These are phyloP conservation scores for Verasper variegatus DNA, from an alignment of 2,113 vertebrate species.

Conservation along the genomic window DNA sequence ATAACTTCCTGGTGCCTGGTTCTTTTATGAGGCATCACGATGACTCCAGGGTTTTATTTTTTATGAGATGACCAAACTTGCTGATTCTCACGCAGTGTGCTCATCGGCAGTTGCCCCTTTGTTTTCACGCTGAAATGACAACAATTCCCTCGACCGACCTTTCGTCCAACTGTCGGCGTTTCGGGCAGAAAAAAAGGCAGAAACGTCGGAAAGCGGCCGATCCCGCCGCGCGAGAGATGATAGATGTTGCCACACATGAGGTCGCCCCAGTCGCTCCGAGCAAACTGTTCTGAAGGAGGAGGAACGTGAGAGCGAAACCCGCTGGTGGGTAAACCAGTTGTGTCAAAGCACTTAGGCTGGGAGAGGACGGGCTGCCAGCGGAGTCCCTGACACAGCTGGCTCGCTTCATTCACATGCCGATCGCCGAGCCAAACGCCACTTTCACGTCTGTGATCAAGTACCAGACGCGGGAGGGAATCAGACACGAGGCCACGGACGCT, in stretches of 20 bases:
- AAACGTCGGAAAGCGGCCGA: too few species aligned
- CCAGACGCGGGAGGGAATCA: slow-evolving; percentile 22
- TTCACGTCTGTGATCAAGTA: slow-evolving; percentile 39
- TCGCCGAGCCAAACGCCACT: slow-evolving; percentile 31
- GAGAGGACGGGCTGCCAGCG: too few species aligned
- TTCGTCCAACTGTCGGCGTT: background rate
- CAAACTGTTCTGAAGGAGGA: background rate
- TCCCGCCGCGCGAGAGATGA: background rate
- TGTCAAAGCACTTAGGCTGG: background rate
- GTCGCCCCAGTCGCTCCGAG: slow-evolving; percentile 14
- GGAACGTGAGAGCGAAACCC: background rate
- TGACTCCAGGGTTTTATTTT: background rate
- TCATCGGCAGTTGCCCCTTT: background rate
- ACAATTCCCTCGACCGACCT: background rate
- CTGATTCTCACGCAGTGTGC: background rate
- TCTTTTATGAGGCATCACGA: background rate
- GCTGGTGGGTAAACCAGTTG: background rate
- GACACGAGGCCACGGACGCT: background rate
- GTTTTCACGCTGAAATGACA: background rate
- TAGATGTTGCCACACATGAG: slow-evolving; percentile 25
- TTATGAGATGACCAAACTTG: background rate
- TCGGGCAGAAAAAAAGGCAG: too few species aligned
- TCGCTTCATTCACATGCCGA: slow-evolving; percentile 31
- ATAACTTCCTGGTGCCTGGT: too few species aligned
- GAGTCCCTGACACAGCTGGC: background rate